These are phyloP conservation scores for Coecobrya sp. DNA, from an alignment of 2,888 invertebrate genomes.

Conservation along the genomic window DNA sequence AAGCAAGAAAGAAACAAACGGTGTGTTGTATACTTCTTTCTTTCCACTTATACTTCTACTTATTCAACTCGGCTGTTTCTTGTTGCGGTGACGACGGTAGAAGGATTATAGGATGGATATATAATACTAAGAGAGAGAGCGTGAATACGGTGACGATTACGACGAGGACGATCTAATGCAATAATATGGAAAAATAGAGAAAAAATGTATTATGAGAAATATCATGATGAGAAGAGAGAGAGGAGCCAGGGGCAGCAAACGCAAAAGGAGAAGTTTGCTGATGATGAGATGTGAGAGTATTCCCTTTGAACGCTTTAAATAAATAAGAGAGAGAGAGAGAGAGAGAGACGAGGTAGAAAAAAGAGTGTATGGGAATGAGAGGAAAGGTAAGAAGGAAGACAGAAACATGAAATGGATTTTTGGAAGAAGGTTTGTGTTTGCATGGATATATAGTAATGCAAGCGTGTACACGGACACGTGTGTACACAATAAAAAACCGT, in stretches of 20 bases:
- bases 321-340: slow-evolving; percentile 37
- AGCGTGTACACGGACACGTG: too few species aligned
- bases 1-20: not conserved
- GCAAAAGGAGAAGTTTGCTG: too few species aligned
- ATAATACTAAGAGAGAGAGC: too few species aligned
- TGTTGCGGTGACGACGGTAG: slow-evolving; percentile 34
- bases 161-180: slow-evolving; percentile 1
- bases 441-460: too few species aligned
- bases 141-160: slow-evolving; percentile 43
- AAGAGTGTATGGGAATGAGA: not conserved
- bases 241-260: not conserved
- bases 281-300: slow-evolving; percentile 45
- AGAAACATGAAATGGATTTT: slow-evolving; percentile 34
- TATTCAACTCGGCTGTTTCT: not conserved
- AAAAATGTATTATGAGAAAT: not conserved
- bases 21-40: not conserved
- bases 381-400: not conserved
- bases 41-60: not conserved
- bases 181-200: not conserved
- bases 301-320: slow-evolving; percentile 30
- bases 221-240: too few species aligned
- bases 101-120: slow-evolving; percentile 7
- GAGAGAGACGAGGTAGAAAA: slow-evolving; percentile 20
- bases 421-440: not conserved
- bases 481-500: too few species aligned